phyloP scores from a whole-genome alignment of 2,797 vertebrate genomes.

The Chelon auratus region DNA sequence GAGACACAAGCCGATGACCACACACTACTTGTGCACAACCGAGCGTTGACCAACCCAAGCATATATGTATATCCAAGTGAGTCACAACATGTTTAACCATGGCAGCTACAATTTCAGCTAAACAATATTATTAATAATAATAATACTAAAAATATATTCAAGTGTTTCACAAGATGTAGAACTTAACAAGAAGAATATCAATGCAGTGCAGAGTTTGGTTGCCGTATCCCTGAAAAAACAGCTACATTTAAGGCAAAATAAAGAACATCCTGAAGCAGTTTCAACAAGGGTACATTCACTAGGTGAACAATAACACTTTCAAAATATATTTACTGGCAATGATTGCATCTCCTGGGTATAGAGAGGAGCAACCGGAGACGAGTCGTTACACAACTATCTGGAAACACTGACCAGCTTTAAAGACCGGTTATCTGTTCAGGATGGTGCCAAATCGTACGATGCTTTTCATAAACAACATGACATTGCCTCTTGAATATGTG shows the following conservation, averaged over 20 bases:
- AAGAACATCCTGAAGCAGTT: conserved; percentile 78
- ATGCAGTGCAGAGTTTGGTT: conserved; percentile 61
- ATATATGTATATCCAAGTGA: conserved; percentile 26
- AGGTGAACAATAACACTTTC: conserved; percentile 66
- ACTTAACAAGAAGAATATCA: conserved; percentile 25
- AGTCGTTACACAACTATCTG: conserved; percentile 49
- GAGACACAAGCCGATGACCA: conserved; percentile 32
- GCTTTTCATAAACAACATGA: conserved; percentile 41
- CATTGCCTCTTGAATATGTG: conserved; percentile 34
- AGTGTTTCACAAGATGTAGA: conserved; percentile 44
- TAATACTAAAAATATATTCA: conserved; percentile 46
- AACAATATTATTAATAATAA: conserved; percentile 12
- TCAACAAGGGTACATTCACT: conserved; percentile 77
- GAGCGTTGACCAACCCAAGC: background rate
- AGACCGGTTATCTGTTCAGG: conserved; percentile 20
- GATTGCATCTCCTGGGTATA: conserved; percentile 56
- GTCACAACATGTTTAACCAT: conserved; percentile 46
- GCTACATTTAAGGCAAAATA: conserved; percentile 79
- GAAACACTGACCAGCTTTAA: conserved; percentile 39
- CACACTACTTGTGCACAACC: conserved; percentile 41
- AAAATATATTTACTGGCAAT: conserved; percentile 66
- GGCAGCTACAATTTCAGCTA: conserved; percentile 60
- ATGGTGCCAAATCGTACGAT: conserved; percentile 17
- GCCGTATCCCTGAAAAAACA: conserved; percentile 75
- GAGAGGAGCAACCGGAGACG: conserved; percentile 56